Evolutionary conservation across 2,113 vertebrate genomes (phyloP).

Genomic region (Coreoperca whiteheadi): DNA sequence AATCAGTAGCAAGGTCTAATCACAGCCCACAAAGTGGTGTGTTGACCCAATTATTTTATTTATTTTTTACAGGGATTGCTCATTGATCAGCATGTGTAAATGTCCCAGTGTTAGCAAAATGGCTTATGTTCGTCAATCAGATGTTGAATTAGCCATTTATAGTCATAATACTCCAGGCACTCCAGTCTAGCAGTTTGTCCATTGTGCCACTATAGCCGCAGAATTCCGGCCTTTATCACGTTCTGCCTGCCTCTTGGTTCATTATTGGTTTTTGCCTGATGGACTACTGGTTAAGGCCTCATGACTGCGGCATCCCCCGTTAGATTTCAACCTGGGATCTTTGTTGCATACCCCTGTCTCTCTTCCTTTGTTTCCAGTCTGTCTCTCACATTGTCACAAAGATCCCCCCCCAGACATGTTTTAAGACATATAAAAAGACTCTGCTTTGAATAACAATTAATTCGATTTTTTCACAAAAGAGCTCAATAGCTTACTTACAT

Average conservation of each 20-base stretch:
- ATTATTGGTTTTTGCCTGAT: background rate
- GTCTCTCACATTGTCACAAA: background rate
- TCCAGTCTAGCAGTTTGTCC: background rate
- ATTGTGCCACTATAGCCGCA: background rate
- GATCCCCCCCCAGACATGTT: background rate
- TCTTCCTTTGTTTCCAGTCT: background rate
- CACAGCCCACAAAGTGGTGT: background rate
- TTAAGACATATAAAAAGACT: background rate
- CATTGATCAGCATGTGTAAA: background rate
- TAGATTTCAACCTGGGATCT: background rate
- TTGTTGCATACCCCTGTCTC: no score
- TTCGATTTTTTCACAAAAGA: background rate
- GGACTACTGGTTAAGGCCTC: background rate
- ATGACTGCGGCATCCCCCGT: background rate
- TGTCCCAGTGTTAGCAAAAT: background rate
- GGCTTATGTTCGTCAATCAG: background rate
- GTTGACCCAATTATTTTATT: background rate
- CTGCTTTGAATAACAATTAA: background rate
- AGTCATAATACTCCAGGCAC: background rate
- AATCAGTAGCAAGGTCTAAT: slow-evolving; percentile 13
- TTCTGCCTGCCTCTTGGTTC: background rate
- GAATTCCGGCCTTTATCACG: background rate
- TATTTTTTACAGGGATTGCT: background rate
- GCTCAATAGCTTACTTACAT: no score
- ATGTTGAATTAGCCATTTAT: background rate